Evolutionary conservation across 2,113 vertebrate genomes (phyloP), one percentile per base, ranked within the genome.

Genomic region (Epinephelus fuscoguttatus): DNA sequence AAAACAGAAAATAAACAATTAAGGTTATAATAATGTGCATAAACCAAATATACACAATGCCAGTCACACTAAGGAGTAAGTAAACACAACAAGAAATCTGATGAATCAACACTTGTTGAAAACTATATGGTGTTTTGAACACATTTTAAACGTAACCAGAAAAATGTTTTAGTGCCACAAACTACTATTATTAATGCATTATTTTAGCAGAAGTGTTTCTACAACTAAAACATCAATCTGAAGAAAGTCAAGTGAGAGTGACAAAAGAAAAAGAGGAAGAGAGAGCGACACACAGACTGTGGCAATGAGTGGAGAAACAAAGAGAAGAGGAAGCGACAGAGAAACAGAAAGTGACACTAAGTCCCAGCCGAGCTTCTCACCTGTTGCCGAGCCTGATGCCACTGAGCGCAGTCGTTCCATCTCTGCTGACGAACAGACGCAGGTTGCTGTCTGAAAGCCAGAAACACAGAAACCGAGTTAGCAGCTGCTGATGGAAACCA

Each of bases 351-450:
- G 42, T 42, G 42, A 12, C 42, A 11, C 9, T 12, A 11, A n/a
- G 33, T 4, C 4, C 2, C 19, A 27, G n/a, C 6, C 3, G 0
- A 7, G 4, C 5, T 1, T 64, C 91, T 76, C 92, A 99, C 98
- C 97, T 96, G 96, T 97, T 98, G 64, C 96, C 97, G 83, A 99
- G 95, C 91, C 97, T 96, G 94, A 98, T 96, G 74, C 97, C 97
- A 9, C 97, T 98, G 85, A 99, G 88, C 0, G 97, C 97, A 0
- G 98, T 97, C 19, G 96, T 97, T 75, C 98, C 98, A 0, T 99
- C 98, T 77, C 96, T 95, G 94, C 96, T 99, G 92, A 99, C 97
- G 17, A 99, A 99, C 91, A 99, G 92, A 84, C 97, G 96, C 88
- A 99, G 93, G 95, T 99, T 98, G 91, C 98, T 99, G 90, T 99